Percentiles rank a stretch among this genome's conserved stretches.
These are phyloP conservation scores for Typhlichthys subterraneus DNA, from an alignment of 2,797 vertebrate genomes.

Conservation along the genomic window DNA sequence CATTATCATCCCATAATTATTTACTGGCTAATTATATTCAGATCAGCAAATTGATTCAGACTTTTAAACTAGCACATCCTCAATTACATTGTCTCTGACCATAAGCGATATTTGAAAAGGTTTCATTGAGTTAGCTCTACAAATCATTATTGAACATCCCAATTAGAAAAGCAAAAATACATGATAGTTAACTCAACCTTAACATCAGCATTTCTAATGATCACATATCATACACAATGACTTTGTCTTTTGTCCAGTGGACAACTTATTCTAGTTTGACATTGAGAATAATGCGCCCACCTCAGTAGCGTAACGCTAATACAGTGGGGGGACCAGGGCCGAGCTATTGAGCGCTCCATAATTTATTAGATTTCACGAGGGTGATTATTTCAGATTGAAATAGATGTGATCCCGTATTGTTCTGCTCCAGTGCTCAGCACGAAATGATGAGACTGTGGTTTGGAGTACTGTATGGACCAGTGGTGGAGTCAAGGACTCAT, in stretches of 20 bases:
- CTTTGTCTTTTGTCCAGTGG: neutral
- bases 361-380: slow-evolving; percentile 67
- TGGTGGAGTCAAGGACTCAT: slow-evolving; percentile 37
- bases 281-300: slow-evolving; percentile 56
- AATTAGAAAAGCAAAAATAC: too few species aligned
- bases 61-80: too few species aligned
- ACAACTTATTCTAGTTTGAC: slow-evolving; percentile 43
- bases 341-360: slow-evolving; percentile 56
- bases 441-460: slow-evolving; percentile 58
- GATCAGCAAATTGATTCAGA: slow-evolving; percentile 14
- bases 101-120: too few species aligned
- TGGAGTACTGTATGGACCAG: slow-evolving; percentile 27
- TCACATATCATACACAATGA: neutral
- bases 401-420: slow-evolving; percentile 65
- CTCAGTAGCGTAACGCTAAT: slow-evolving; percentile 56
- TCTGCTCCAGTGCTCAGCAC: slow-evolving; percentile 52
- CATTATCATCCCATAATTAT: slow-evolving; percentile 30
- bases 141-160: too few species aligned
- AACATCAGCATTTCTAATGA: too few species aligned
- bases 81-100: too few species aligned
- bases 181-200: too few species aligned
- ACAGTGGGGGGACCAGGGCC: slow-evolving; percentile 25
- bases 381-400: slow-evolving; percentile 72
- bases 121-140: too few species aligned
- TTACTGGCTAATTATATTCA: slow-evolving; percentile 23